Evolutionary conservation across 2,113 vertebrate species (phyloP).

Genomic region (Salminus brasiliensis): DNA sequence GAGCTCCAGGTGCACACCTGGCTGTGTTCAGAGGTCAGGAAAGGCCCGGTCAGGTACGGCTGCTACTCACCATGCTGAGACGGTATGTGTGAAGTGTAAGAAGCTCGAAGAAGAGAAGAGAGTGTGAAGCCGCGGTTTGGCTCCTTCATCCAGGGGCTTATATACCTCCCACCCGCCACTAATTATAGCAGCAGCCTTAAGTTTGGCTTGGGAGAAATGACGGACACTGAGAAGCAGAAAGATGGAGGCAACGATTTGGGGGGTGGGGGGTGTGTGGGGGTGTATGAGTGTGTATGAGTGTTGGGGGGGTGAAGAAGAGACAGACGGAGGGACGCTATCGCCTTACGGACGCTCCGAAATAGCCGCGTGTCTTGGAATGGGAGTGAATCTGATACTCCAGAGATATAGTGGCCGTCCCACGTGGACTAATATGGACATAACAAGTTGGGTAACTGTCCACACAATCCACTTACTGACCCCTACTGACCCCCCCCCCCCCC

Average conservation of each 20-base stretch:
- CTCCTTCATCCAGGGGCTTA: conserved; percentile 63
- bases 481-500: conserved; percentile 41
- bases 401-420: conserved; percentile 66
- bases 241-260: conserved; percentile 45
- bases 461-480: conserved; percentile 59
- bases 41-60: conserved; percentile 30
- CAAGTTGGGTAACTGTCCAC: conserved; percentile 61
- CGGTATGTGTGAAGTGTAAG: conserved; percentile 70
- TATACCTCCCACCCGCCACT: conserved; percentile 71
- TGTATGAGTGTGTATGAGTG: too few species aligned
- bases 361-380: conserved; percentile 80
- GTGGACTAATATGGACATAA: conserved; percentile 82
- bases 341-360: conserved; percentile 79
- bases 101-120: conserved; percentile 73
- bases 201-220: conserved; percentile 73
- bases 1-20: conserved; percentile 2
- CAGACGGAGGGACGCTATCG: conserved; percentile 68
- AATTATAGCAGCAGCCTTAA: conserved; percentile 79
- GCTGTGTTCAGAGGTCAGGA: not conserved
- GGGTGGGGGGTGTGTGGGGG: conserved; percentile 24
- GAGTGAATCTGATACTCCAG: conserved; percentile 74
- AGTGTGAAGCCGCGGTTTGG: conserved; percentile 71
- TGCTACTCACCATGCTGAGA: conserved; percentile 81
- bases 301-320: conserved; percentile 47
- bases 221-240: conserved; percentile 48